These are phyloP conservation scores for Andrena bucephala DNA, from an alignment of 2,888 invertebrate species.

Conservation along the genomic window DNA sequence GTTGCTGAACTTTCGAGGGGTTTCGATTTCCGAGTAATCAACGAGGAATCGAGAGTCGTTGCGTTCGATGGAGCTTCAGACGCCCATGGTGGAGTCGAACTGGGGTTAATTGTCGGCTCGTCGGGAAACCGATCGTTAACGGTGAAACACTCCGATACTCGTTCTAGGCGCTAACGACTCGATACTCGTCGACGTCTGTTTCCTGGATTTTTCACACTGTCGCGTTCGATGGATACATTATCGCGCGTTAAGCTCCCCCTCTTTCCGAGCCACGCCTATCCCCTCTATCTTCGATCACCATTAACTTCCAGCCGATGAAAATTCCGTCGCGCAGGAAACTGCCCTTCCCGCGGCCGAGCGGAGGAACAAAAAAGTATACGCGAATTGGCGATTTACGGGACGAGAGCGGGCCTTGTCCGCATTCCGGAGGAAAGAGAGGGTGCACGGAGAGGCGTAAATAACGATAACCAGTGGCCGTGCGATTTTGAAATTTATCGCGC, in stretches of 20 bases:
- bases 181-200: conserved; percentile 17
- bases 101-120: conserved; percentile 45
- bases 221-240: conserved; percentile 27
- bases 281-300: not conserved
- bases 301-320: not conserved
- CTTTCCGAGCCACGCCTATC: not conserved
- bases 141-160: conserved; percentile 37
- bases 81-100: not conserved
- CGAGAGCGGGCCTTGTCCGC: not conserved
- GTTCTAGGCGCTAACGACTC: conserved; percentile 23
- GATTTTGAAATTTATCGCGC: conserved; percentile 60
- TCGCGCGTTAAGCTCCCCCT: not conserved
- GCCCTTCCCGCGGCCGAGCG: not conserved
- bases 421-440: not conserved
- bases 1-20: conserved; percentile 45
- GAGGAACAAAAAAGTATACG: not conserved
- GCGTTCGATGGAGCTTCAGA: conserved; percentile 8
- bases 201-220: conserved; percentile 1
- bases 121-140: conserved; percentile 42
- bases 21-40: conserved; percentile 67
- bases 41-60: conserved; percentile 45
- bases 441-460: conserved; percentile 48
- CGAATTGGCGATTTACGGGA: conserved; percentile 8
- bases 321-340: not conserved
- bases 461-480: conserved; percentile 48